Conservation (phyloP, 2,113 vertebrate genomes). For the Dunckerocampus dactyliophorus region DNA sequence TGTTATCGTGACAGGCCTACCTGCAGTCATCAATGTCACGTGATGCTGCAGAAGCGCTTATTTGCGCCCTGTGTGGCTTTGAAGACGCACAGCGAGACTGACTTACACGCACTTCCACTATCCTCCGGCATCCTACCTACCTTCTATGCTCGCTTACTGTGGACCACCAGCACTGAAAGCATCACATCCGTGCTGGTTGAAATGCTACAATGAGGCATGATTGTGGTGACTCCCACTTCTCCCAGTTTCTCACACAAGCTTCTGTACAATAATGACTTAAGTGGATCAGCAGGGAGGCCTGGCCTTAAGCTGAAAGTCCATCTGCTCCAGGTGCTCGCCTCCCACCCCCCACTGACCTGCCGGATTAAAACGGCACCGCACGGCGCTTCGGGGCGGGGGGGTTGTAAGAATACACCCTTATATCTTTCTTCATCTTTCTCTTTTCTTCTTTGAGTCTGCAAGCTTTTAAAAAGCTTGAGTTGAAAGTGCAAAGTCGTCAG, state of each 20-base stretch:
- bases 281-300: slow-evolving; percentile 63
- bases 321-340: slow-evolving; percentile 53
- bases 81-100: no score
- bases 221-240: slow-evolving; percentile 23
- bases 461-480: no score
- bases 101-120: no score
- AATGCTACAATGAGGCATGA: slow-evolving; percentile 22
- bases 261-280: slow-evolving; percentile 65
- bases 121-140: neutral
- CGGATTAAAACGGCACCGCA: slow-evolving; percentile 57
- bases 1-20: no score
- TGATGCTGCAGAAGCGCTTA: no score
- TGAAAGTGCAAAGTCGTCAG: no score
- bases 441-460: no score
- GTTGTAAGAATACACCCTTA: neutral
- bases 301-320: slow-evolving; percentile 64
- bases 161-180: neutral
- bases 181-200: slow-evolving; percentile 4
- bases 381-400: neutral
- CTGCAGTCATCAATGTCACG: no score
- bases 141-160: neutral
- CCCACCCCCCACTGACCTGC: slow-evolving; percentile 23
- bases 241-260: slow-evolving; percentile 24
- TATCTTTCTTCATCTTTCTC: neutral
- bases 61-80: no score